These are phyloP conservation scores for Perizoma flavofasciatum DNA, from an alignment of 2,888 invertebrate species.

Conservation along the genomic window DNA sequence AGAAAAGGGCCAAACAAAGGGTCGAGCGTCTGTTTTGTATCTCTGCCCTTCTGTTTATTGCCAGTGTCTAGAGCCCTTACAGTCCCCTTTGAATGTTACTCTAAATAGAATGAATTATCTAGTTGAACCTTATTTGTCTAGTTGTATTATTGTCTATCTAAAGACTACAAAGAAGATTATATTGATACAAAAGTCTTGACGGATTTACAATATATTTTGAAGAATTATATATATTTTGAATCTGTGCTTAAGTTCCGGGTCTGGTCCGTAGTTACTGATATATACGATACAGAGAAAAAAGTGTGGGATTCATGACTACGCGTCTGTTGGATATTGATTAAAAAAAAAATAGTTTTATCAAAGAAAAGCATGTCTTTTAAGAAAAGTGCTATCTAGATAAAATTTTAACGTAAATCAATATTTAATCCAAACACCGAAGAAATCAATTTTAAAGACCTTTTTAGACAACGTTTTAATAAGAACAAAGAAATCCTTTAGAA, in stretches of 20 bases:
- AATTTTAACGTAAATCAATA: no score
- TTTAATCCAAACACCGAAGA: no score
- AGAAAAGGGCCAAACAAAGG: slow-evolving; percentile 69
- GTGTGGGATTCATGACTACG: no score
- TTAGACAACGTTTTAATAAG: background rate
- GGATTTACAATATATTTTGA: slow-evolving; percentile 9
- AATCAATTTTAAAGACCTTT: no score
- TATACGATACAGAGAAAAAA: no score
- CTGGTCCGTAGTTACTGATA: no score
- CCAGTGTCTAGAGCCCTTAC: slow-evolving; percentile 64
- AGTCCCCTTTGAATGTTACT: slow-evolving; percentile 51
- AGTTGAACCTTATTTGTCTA: slow-evolving; percentile 28
- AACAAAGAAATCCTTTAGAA: background rate
- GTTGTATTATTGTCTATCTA: slow-evolving; percentile 19
- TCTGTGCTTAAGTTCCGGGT: no score
- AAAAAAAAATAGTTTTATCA: no score
- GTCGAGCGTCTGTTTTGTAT: slow-evolving; percentile 74
- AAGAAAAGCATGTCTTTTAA: no score
- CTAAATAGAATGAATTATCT: slow-evolving; percentile 52
- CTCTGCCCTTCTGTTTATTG: slow-evolving; percentile 73
- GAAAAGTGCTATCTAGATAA: no score
- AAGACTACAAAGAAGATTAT: slow-evolving; percentile 15
- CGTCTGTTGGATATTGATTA: no score
- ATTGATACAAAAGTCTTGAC: slow-evolving; percentile 9
- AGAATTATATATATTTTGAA: background rate